Base-by-base conservation (phyloP, 2,888 invertebrate species). In the Trisateles emortualis region DNA sequence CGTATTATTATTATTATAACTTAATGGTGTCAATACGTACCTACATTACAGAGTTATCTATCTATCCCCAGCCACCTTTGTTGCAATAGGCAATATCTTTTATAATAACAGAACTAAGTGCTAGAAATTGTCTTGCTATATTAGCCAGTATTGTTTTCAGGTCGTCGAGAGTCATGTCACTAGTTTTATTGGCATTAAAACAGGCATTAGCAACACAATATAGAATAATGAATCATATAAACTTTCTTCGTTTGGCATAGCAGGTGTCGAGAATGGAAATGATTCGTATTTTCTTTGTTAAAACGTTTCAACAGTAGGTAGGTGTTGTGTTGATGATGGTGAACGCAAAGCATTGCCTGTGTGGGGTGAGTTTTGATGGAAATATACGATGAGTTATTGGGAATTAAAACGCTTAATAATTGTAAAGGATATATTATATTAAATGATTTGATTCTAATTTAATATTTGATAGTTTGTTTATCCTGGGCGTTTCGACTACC, bases 251-350 rank as follows among this genome's bases (percentile, higher is more conserved):
- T 58, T 65, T 52, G 39, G 29, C 35, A 24, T 32, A 41, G 43
- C 22, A 44, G 52, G 56, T 53, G 59, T 48, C 10, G 30, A 53
- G 55, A 70, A 63, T 72, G 50, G 42, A 49, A 65, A 73, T 65
- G 54, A 51, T 64, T 57, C 39, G 16, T 56, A 58, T 69, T 69
- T 67, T 71, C 71, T 68, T 58, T 69, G 74, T 42, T 24, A 24
- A 47, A 49, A 45, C 38, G 24, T 26, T 35, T 11, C 52, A 30
- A 48, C 47, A 30, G 53, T 51, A 42, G 57, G n/a, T n/a, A n/a
- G n/a, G n/a, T n/a, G n/a, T 51, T 29, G 42, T 49, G 36, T 33
- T 22, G 24, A 30, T 19, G 16, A 5, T 35, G n/a, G 38, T 32
- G 32, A 30, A 53, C 47, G 47, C 32, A 29, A 45, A 38, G 14